Conservation (phyloP, 2,113 vertebrate genomes). For the Anolis carolinensis region DNA sequence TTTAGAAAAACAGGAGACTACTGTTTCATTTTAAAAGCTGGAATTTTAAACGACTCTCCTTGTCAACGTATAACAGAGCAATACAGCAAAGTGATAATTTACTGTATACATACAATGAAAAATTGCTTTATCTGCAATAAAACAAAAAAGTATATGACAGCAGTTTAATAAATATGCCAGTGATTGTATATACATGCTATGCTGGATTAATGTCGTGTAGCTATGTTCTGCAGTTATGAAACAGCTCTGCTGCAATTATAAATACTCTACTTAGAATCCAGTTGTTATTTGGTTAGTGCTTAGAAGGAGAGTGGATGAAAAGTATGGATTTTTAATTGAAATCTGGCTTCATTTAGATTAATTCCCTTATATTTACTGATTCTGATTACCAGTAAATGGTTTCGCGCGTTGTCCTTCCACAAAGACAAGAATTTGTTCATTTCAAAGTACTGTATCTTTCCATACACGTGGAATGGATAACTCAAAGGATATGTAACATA, state of each 20-base stretch:
- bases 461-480: too few species aligned
- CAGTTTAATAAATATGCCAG: slow-evolving; percentile 33
- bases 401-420: neutral
- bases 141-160: neutral
- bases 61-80: neutral
- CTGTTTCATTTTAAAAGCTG: neutral
- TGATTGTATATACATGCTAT: slow-evolving; percentile 11
- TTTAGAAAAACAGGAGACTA: neutral
- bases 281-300: neutral
- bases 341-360: neutral
- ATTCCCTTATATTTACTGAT: neutral
- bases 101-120: slow-evolving; percentile 3
- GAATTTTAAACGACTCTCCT: neutral
- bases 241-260: neutral
- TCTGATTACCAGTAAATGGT: neutral
- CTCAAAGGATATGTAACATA: too few species aligned
- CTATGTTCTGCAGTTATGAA: slow-evolving; percentile 7
- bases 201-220: slow-evolving; percentile 20
- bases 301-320: neutral
- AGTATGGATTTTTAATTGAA: neutral
- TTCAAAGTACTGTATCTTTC: neutral
- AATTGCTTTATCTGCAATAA: slow-evolving; percentile 24
- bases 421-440: neutral
- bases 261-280: slow-evolving; percentile 12
- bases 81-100: slow-evolving; percentile 13